Percentiles rank a stretch among this genome's conserved stretches.
These are phyloP conservation scores for Catostylus mosaicus DNA, from an alignment of 30 jellyfish, hydroid and myxozoan species.

Conservation along the genomic window DNA sequence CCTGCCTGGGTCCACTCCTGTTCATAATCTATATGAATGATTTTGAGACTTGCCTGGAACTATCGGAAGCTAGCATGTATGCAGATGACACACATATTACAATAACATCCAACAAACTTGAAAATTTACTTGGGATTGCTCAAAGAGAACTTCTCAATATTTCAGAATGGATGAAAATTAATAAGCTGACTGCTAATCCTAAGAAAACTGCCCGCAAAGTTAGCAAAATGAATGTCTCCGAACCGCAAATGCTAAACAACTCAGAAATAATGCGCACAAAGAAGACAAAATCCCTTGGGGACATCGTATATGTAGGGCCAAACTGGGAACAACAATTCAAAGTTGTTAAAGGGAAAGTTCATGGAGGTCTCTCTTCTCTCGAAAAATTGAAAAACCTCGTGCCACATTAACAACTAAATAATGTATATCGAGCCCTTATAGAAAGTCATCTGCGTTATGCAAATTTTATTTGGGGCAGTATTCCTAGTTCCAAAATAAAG, in stretches of 20 bases:
- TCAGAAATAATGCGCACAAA: constrained; percentile 23
- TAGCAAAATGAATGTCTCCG: neutral
- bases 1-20: no score
- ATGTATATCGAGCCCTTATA: constrained; percentile 21
- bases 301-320: constrained; percentile 7
- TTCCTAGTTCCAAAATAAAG: neutral
- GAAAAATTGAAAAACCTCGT: constrained; percentile 6
- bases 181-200: constrained; percentile 17
- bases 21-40: no score
- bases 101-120: neutral
- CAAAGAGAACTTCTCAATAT: constrained; percentile 1
- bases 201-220: neutral
- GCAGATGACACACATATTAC: no score
- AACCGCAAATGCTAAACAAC: neutral
- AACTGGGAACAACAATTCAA: no score
- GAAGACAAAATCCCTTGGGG: constrained; percentile 22
- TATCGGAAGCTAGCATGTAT: neutral
- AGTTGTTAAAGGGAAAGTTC: neutral
- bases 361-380: constrained; percentile 22
- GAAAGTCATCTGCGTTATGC: constrained; percentile 12
- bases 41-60: no score
- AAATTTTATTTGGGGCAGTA: neutral
- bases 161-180: neutral
- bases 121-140: neutral
- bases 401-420: constrained; percentile 17